Percentiles rank a stretch among this genome's conserved stretches.
These are phyloP conservation scores for Cottoperca gobio DNA, from an alignment of 2,797 vertebrate species.

Conservation along the genomic window DNA sequence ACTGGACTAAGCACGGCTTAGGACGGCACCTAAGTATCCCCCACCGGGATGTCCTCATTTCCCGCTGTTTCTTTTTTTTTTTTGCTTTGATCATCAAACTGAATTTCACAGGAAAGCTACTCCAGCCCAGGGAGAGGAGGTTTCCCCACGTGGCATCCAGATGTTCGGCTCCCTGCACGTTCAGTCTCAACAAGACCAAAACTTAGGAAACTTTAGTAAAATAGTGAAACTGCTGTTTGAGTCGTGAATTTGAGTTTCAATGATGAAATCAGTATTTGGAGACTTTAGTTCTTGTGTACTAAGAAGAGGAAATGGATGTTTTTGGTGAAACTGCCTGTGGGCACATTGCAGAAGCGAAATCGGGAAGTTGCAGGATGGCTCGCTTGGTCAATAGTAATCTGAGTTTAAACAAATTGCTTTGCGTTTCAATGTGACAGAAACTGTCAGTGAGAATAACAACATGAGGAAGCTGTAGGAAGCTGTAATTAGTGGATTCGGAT, in stretches of 20 bases:
- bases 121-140: slow-evolving; percentile 4
- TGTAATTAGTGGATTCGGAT: slow-evolving; percentile 60
- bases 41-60: slow-evolving; percentile 37
- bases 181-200: slow-evolving; percentile 16
- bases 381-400: slow-evolving; percentile 45
- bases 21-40: slow-evolving; percentile 28
- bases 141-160: slow-evolving; percentile 72
- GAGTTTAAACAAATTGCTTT: slow-evolving; percentile 45
- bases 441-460: slow-evolving; percentile 60
- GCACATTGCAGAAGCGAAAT: slow-evolving; percentile 41
- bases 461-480: slow-evolving; percentile 26
- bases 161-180: slow-evolving; percentile 52
- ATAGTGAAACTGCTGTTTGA: background rate
- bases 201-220: slow-evolving; percentile 7
- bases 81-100: slow-evolving; percentile 28
- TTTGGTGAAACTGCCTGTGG: background rate
- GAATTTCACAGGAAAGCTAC: slow-evolving; percentile 27
- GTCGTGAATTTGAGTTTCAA: background rate
- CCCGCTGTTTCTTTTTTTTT: slow-evolving; percentile 47
- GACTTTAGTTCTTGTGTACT: background rate
- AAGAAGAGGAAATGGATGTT: slow-evolving; percentile 28
- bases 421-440: slow-evolving; percentile 31
- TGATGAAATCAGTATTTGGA: background rate
- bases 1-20: slow-evolving; percentile 50
- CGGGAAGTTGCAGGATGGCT: slow-evolving; percentile 53